A percentile compares a stretch with the other conserved stretches of the same genome.
phyloP scores from a whole-genome alignment of 37 sponge, comb jelly and placozoan species.

The Halisarca cf. caerulea region DNA sequence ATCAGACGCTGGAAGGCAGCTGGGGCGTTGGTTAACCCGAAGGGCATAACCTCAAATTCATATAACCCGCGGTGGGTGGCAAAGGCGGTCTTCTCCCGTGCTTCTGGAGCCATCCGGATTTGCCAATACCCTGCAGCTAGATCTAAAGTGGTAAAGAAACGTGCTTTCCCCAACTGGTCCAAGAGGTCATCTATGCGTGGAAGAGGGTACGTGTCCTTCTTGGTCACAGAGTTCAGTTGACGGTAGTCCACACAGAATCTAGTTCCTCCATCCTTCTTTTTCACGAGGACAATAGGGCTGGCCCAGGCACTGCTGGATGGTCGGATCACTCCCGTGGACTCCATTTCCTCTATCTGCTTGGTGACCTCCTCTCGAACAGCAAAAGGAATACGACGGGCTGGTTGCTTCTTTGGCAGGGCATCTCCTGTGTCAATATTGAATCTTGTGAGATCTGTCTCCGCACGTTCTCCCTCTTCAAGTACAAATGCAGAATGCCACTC shows the following conservation, averaged over 20 bases:
- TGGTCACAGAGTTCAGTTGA: slow-evolving; percentile 17
- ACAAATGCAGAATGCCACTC: slow-evolving; percentile 33
- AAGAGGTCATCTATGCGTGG: slow-evolving; percentile 14
- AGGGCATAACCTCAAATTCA: slow-evolving; percentile 28
- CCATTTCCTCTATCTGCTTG: slow-evolving; percentile 23
- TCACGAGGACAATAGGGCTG: slow-evolving; percentile 19
- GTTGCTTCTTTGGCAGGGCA: background rate
- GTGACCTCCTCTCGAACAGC: background rate
- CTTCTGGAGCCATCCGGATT: background rate
- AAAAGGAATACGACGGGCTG: background rate
- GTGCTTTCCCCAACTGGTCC: background rate
- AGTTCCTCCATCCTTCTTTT: slow-evolving; percentile 23
- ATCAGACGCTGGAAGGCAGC: slow-evolving; percentile 39
- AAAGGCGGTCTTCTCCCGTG: slow-evolving; percentile 25
- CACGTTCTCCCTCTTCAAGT: background rate
- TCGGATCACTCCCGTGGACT: background rate
- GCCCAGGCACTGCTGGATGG: slow-evolving; percentile 28
- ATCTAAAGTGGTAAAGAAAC: slow-evolving; percentile 11
- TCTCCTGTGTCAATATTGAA: slow-evolving; percentile 21
- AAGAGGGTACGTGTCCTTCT: slow-evolving; percentile 19
- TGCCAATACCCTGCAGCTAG: slow-evolving; percentile 34
- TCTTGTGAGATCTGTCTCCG: background rate
- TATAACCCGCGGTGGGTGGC: slow-evolving; percentile 25
- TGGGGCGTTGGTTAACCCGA: slow-evolving; percentile 20
- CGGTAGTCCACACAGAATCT: slow-evolving; percentile 22